phyloP scores from a whole-genome alignment of 2,888 invertebrate species.

The Nomada lathburiana region DNA sequence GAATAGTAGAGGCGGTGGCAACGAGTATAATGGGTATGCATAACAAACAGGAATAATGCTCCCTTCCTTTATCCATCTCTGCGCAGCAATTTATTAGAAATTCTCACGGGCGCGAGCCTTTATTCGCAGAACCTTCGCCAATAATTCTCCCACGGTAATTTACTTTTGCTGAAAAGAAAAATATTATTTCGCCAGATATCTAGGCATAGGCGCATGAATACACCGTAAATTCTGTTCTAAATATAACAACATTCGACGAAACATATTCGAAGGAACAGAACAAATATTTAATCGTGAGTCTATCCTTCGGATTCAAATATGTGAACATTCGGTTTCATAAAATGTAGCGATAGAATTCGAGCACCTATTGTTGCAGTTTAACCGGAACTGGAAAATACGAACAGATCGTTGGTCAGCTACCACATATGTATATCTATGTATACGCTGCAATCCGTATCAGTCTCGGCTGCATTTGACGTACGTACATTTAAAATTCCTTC shows the following conservation, averaged over 20 bases:
- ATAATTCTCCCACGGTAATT: too few species aligned
- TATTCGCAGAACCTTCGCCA: neutral
- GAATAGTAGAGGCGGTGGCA: conserved; percentile 5
- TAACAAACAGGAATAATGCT: neutral
- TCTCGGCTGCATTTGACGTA: conserved; percentile 3
- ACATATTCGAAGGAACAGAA: neutral
- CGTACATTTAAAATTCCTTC: neutral
- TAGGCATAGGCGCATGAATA: too few species aligned
- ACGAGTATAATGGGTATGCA: neutral
- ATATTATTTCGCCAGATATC: too few species aligned
- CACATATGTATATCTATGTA: neutral
- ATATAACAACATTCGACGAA: conserved; percentile 35
- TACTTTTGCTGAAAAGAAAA: neutral
- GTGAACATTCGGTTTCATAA: conserved; percentile 13
- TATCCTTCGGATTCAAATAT: neutral
- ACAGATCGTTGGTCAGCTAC: conserved; percentile 1
- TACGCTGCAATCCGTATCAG: neutral
- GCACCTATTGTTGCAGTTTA: conserved; percentile 29
- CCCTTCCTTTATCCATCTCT: neutral
- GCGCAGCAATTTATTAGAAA: conserved; percentile 10
- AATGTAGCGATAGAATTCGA: conserved; percentile 36
- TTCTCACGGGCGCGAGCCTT: neutral
- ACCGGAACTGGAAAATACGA: conserved; percentile 29
- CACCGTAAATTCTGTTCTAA: neutral
- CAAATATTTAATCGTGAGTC: neutral